Evolutionary conservation across 2,797 vertebrate genomes (phyloP).

Genomic region (Mustela erminea): DNA sequence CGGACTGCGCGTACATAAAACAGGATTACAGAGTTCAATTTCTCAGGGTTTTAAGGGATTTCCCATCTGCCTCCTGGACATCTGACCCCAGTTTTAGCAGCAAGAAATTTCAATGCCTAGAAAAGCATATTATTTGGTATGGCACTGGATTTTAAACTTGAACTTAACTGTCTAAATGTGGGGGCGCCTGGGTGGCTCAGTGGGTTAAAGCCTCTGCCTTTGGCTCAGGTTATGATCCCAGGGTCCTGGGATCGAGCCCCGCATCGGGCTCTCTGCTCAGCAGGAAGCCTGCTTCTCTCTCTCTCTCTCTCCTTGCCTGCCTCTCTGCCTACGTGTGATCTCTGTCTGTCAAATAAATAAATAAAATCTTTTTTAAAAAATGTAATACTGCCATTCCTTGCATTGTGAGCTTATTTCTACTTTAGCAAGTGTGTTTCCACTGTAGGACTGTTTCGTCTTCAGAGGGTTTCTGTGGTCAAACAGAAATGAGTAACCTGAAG

Average conservation of each 20-base stretch:
- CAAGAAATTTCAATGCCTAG: conserved; percentile 13
- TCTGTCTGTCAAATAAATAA: too few species aligned
- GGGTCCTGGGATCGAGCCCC: too few species aligned
- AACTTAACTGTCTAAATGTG: not conserved
- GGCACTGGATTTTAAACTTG: conserved; percentile 12
- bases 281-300: too few species aligned
- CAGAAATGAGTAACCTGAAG: conserved; percentile 28
- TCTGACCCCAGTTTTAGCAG: conserved; percentile 5
- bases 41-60: conserved; percentile 1
- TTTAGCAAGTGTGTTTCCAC: conserved; percentile 31
- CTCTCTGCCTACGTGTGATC: too few species aligned
- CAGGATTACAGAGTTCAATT: not conserved
- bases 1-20: not conserved
- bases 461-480: not conserved
- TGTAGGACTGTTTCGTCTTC: not conserved
- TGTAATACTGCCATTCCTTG: not conserved
- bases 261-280: too few species aligned
- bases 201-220: too few species aligned
- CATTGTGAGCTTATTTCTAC: conserved; percentile 23
- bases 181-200: too few species aligned
- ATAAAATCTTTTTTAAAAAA: too few species aligned
- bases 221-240: too few species aligned
- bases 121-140: not conserved
- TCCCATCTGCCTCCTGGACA: not conserved
- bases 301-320: too few species aligned